These are phyloP conservation scores for Clinocottus analis DNA, from an alignment of 2,113 vertebrate genomes.

Conservation along the genomic window DNA sequence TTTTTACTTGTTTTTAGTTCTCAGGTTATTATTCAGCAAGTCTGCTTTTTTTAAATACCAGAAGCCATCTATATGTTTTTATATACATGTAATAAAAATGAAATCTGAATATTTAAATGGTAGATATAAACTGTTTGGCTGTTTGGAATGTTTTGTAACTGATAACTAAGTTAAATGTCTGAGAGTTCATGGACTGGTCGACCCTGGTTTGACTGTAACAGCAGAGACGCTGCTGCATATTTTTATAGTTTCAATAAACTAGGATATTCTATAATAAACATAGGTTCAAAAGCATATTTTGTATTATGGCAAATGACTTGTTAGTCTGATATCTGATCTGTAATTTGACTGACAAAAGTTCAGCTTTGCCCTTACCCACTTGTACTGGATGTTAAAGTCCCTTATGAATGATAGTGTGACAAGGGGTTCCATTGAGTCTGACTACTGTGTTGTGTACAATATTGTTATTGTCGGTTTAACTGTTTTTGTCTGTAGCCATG, in stretches of 20 bases:
- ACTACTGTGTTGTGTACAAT: constrained; percentile 28
- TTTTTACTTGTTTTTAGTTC: not conserved
- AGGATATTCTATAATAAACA: not conserved
- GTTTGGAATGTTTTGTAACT: not conserved
- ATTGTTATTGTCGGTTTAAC: constrained; percentile 16
- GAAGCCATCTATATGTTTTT: not conserved
- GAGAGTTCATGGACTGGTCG: constrained; percentile 43
- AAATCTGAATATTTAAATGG: not conserved
- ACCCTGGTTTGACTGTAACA: constrained; percentile 64
- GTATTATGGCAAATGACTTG: constrained; percentile 1
- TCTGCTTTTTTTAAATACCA: not conserved
- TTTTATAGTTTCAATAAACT: constrained; percentile 8
- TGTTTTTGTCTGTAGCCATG: constrained; percentile 32
- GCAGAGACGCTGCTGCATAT: constrained; percentile 4
- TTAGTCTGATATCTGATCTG: constrained; percentile 16
- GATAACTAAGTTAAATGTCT: not conserved
- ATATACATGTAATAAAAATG: not conserved
- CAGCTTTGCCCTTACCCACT: not conserved
- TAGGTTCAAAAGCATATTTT: not conserved
- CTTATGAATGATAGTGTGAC: not conserved
- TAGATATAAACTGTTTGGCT: constrained; percentile 1
- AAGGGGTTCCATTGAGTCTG: not conserved
- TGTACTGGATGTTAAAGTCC: constrained; percentile 10
- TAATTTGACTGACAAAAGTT: constrained; percentile 14
- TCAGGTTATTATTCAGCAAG: not conserved